A percentile compares a stretch with the other conserved stretches of the same genome.
phyloP scores from a whole-genome alignment of 2,888 invertebrate genomes.

The Megalurothrips usitatus region DNA sequence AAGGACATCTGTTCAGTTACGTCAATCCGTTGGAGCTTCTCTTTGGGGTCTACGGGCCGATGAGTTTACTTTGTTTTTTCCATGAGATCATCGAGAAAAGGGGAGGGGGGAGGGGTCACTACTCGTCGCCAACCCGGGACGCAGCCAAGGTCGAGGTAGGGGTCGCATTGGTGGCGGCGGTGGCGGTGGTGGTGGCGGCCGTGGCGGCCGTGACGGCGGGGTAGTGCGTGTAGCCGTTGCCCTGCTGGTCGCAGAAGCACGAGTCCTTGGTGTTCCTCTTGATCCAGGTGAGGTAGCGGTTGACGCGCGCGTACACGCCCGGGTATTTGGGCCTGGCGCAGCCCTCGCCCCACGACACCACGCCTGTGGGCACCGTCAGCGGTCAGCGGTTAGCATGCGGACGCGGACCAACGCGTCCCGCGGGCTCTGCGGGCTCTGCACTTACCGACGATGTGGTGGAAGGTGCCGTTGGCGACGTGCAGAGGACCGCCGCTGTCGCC shows the following conservation, averaged over 20 bases:
- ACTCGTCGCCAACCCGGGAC: background rate
- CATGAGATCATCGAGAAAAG: too few relatives aligned
- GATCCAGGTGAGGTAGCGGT: slow-evolving; percentile 34
- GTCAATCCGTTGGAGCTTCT: too few relatives aligned
- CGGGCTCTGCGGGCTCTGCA: slow-evolving; percentile 27
- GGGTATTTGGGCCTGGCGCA: slow-evolving; percentile 56
- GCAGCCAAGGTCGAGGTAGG: background rate
- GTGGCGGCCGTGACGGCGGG: background rate
- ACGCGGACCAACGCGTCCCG: background rate
- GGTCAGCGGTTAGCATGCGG: background rate
- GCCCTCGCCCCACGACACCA: slow-evolving; percentile 76
- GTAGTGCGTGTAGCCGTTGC: slow-evolving; percentile 18
- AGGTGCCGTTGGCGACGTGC: slow-evolving; percentile 53
- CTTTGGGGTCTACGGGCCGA: too few relatives aligned
- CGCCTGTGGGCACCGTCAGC: slow-evolving; percentile 47
- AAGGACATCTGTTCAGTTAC: too few relatives aligned
- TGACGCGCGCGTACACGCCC: slow-evolving; percentile 55
- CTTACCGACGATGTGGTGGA: slow-evolving; percentile 58
- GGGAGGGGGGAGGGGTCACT: background rate
- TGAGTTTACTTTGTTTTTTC: too few relatives aligned
- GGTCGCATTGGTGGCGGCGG: background rate
- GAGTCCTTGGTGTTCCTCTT: slow-evolving; percentile 26
- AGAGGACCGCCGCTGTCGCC: slow-evolving; percentile 77
- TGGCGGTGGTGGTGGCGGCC: background rate
- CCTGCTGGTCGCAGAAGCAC: slow-evolving; percentile 23